phyloP scores from a whole-genome alignment of 2,888 invertebrate species.

The Brenthis ino region DNA sequence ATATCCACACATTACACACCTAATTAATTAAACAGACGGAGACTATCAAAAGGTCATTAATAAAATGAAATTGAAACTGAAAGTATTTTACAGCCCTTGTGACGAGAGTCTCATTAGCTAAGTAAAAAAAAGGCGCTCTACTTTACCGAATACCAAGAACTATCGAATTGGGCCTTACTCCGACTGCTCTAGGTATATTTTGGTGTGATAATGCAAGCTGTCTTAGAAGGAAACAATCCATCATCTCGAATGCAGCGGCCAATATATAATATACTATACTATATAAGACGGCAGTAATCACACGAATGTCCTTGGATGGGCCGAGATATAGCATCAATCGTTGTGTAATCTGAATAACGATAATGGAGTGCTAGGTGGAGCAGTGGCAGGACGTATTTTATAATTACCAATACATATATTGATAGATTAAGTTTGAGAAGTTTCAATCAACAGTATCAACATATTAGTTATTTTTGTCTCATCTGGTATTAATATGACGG shows the following conservation, averaged over 20 bases:
- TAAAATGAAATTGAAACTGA: slow-evolving; percentile 3
- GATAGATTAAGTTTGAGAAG: no score
- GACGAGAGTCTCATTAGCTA: slow-evolving; percentile 24
- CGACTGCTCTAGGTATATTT: neutral
- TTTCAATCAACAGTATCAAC: no score
- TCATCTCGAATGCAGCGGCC: slow-evolving; percentile 21
- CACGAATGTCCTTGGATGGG: slow-evolving; percentile 10
- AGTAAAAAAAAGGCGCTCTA: slow-evolving; percentile 14
- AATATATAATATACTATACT: neutral
- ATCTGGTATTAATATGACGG: no score
- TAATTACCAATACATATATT: no score
- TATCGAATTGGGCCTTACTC: neutral
- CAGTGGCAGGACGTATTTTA: no score
- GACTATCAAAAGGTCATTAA: slow-evolving; percentile 13
- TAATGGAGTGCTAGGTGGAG: no score
- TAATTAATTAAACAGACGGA: neutral
- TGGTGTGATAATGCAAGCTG: neutral
- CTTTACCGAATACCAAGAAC: neutral
- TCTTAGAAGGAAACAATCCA: slow-evolving; percentile 21
- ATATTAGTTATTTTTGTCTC: no score
- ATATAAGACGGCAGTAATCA: slow-evolving; percentile 15
- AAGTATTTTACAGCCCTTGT: slow-evolving; percentile 15
- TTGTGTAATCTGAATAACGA: neutral
- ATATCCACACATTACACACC: no score
- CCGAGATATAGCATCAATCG: neutral